phyloP scores from a whole-genome alignment of 2,113 vertebrate species.

The Actenoides hombroni region DNA sequence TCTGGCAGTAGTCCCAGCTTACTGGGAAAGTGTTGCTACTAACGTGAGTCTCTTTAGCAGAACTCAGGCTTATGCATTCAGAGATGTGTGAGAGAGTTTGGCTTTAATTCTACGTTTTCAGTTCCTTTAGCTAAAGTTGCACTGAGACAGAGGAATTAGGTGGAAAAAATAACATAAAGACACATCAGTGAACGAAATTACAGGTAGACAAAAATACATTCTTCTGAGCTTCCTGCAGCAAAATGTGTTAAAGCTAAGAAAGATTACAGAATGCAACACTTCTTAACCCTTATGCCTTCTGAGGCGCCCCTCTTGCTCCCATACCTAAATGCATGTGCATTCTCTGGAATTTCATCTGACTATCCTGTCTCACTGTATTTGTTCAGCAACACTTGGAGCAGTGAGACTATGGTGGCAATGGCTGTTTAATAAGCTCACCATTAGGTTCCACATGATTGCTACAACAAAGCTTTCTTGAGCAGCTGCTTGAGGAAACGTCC shows the following conservation, averaged over 20 bases:
- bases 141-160: not conserved
- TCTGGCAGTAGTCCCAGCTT: not conserved
- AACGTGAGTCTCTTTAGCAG: accelerated
- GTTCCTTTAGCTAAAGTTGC: not conserved
- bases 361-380: not conserved
- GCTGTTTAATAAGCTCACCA: not conserved
- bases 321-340: not conserved
- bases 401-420: accelerated
- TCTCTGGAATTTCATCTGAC: not conserved
- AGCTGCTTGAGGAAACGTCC: not conserved
- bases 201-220: not conserved
- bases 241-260: not conserved
- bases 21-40: not conserved
- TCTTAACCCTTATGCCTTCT: not conserved
- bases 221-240: not conserved
- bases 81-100: not conserved
- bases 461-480: not conserved
- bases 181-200: not conserved
- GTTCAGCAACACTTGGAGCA: not conserved
- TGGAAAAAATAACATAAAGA: not conserved
- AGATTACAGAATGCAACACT: not conserved
- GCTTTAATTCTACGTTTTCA: not conserved
- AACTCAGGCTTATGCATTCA: not conserved
- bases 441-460: not conserved
- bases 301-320: not conserved